Evolutionary conservation across 2,888 invertebrate genomes (phyloP).

Genomic region (Drosophila mercatorum): DNA sequence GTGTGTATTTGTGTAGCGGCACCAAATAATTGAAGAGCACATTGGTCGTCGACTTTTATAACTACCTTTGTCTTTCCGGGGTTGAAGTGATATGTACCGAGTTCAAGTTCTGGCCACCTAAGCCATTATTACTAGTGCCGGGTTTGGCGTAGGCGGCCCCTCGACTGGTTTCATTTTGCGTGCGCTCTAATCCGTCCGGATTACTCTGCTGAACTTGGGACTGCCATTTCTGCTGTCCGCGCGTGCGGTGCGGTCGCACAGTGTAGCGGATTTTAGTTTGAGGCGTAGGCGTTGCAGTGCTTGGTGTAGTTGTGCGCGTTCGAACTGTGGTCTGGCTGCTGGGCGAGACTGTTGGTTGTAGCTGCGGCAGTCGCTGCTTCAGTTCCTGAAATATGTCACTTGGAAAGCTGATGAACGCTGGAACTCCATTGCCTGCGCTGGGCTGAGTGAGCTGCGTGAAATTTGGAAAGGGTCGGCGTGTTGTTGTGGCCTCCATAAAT

Average conservation of each 20-base stretch:
- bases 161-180: conserved; percentile 70
- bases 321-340: conserved; percentile 15
- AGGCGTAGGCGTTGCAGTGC: conserved; percentile 82
- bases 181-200: conserved; percentile 42
- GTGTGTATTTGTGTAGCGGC: conserved; percentile 72
- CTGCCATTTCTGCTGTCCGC: conserved; percentile 85
- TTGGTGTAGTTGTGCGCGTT: conserved; percentile 9
- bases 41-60: conserved; percentile 49
- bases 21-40: conserved; percentile 58
- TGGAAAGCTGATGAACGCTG: conserved; percentile 84
- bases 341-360: conserved; percentile 29
- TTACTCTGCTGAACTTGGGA: conserved; percentile 85
- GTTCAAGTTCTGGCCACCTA: conserved; percentile 69
- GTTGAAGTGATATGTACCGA: conserved; percentile 67
- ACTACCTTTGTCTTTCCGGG: conserved; percentile 81
- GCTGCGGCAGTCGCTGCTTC: conserved; percentile 73
- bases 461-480: conserved; percentile 74
- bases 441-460: conserved; percentile 67
- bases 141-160: conserved; percentile 52
- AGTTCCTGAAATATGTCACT: conserved; percentile 84
- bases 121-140: conserved; percentile 46
- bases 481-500: conserved; percentile 77
- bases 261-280: conserved; percentile 83
- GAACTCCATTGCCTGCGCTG: conserved; percentile 67
- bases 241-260: conserved; percentile 84